Evolutionary conservation across 92 coral and sea anemone species (phyloP), one percentile per base, ranked within the genome.

Genomic region (Epizoanthus illoricatus): DNA sequence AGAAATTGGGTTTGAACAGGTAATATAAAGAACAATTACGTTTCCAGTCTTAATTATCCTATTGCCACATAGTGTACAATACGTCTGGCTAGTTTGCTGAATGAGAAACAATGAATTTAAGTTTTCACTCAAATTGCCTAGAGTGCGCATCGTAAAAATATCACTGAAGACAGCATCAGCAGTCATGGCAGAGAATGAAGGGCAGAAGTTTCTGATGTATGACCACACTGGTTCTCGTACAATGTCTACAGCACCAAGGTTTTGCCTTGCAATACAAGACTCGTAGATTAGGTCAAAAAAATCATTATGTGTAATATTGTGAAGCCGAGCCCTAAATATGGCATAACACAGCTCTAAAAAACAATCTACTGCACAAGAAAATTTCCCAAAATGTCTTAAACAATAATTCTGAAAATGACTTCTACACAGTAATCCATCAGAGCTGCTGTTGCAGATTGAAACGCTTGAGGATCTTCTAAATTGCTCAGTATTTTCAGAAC

Each of bases 21-120:
- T 84, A 43, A 86, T 86, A 47, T 86, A 86, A 28, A 86, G 66
- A 18, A 71, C 74, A 86, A 79, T 54, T 66, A 71, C 61, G 24
- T 69, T 23, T 79, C 85, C 57, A 59, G 9, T 79, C 24, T 85
- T 55, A 56, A 80, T 45, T 21, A 85, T 80, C 65, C 67, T 76
- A 21, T 86, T 79, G 72, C 66, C 74, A 80, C 89, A 86, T 33
- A 59, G 24, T 79, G 81, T 2, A 23, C 85, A 86, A 86, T 58
- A 28, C 9, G 85, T 24, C 43, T 86, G 85, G 75, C 73, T 86
- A 9, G 42, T 21, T 72, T 86, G 89, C 45, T 80, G 81, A 76
- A 86, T 60, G 61, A 74, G 75, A 81, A 86, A 81, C 67, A 86
- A 61, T 21, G 86, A 86, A 13, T 74, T 86, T 24, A 86, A 65